Evolutionary conservation across 1,140 invertebrate species (phyloP).

Genomic region (Cydia splendana): DNA sequence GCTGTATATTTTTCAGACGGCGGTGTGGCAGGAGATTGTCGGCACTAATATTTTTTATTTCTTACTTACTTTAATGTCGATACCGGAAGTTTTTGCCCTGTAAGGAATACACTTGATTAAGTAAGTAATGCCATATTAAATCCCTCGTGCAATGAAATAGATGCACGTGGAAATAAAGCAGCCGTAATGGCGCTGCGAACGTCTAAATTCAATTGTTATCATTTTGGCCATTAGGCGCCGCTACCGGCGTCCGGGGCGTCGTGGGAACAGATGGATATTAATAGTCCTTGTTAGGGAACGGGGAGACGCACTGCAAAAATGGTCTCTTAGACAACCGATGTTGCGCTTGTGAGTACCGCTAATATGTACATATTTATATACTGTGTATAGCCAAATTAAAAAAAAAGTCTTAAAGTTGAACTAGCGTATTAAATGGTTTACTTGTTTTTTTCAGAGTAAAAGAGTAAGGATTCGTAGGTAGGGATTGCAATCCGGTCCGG

Average conservation of each 20-base stretch:
- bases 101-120: neutral
- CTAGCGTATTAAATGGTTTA: too few relatives aligned
- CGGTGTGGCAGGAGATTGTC: too few relatives aligned
- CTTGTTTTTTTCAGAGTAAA: too few relatives aligned
- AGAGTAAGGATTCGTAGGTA: too few relatives aligned
- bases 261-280: constrained; percentile 66
- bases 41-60: too few relatives aligned
- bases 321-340: neutral
- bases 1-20: too few relatives aligned
- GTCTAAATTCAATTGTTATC: constrained; percentile 47
- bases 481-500: too few relatives aligned
- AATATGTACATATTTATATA: too few relatives aligned
- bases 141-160: neutral
- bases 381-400: neutral
- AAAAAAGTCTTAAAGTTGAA: neutral
- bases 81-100: neutral
- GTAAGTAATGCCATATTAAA: neutral
- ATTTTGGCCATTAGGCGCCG: constrained; percentile 47
- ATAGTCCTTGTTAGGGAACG: constrained; percentile 55
- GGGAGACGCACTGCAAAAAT: constrained; percentile 7
- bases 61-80: too few relatives aligned
- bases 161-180: constrained; percentile 16
- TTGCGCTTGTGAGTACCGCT: neutral
- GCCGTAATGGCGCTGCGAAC: constrained; percentile 19
- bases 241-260: constrained; percentile 51